These are phyloP conservation scores for Trichomycterus rosablanca DNA, from an alignment of 2,113 vertebrate species.

Conservation along the genomic window DNA sequence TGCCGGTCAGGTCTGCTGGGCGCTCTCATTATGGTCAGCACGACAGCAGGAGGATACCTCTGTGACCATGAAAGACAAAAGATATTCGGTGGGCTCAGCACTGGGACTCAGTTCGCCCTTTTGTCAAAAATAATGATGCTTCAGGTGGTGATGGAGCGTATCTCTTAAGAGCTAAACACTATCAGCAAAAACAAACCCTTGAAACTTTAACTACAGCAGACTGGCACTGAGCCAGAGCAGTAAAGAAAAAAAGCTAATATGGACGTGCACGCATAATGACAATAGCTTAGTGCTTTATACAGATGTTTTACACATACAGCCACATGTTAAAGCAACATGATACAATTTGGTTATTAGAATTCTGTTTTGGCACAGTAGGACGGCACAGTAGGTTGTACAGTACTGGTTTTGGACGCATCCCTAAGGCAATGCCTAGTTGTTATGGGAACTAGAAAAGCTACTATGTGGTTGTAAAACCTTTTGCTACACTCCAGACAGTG, in stretches of 20 bases:
- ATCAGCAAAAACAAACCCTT: not conserved
- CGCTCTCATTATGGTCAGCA: conserved; percentile 16
- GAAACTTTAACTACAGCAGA: too few species aligned
- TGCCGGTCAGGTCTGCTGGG: conserved; percentile 24
- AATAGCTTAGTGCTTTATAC: too few species aligned
- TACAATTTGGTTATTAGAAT: too few species aligned
- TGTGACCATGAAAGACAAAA: conserved; percentile 15
- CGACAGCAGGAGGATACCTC: conserved; percentile 8
- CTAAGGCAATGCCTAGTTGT: too few species aligned
- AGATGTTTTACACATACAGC: not conserved
- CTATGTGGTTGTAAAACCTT: too few species aligned
- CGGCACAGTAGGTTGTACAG: too few species aligned
- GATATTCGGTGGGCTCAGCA: conserved; percentile 17
- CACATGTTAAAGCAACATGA: too few species aligned
- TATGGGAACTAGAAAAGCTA: too few species aligned
- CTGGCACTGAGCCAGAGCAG: not conserved
- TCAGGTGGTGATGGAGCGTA: not conserved
- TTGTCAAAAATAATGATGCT: conserved; percentile 8
- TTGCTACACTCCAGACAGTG: too few species aligned
- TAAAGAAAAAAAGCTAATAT: not conserved
- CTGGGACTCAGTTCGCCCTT: conserved; percentile 27
- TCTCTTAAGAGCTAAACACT: not conserved
- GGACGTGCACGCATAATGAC: too few species aligned
- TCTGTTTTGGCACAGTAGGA: too few species aligned
- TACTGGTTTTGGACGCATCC: too few species aligned